phyloP scores from a whole-genome alignment of 1,140 invertebrate genomes.

The Heliconius eleuchia region DNA sequence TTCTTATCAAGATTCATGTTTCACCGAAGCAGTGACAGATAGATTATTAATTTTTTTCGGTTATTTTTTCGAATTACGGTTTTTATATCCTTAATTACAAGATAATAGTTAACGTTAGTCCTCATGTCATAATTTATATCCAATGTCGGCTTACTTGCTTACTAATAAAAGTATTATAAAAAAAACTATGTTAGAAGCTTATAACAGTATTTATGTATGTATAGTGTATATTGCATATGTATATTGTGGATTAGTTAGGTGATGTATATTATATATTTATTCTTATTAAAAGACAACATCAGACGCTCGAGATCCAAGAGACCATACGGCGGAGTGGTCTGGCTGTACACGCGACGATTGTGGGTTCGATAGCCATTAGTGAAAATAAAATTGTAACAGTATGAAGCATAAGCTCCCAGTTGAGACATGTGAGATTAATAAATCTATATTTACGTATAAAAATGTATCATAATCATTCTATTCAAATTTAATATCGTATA shows the following conservation, averaged over 20 bases:
- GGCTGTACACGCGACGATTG: no score
- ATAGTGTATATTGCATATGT: no score
- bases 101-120: neutral
- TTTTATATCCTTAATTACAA: conserved; percentile 13
- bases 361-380: no score
- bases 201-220: no score
- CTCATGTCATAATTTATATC: conserved; percentile 8
- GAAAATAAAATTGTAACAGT: no score
- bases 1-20: conserved; percentile 44
- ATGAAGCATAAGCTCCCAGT: no score
- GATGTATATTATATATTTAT: neutral
- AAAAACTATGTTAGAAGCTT: neutral
- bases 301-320: no score
- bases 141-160: conserved; percentile 10
- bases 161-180: conserved; percentile 16
- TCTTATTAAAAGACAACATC: no score
- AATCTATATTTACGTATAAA: no score
- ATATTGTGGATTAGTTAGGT: neutral
- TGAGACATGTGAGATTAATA: no score
- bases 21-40: conserved; percentile 28
- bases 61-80: conserved; percentile 2
- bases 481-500: neutral
- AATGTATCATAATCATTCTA: neutral
- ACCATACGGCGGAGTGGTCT: no score
- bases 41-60: neutral